These are phyloP conservation scores for Galeruca laticollis DNA, from an alignment of 2,888 invertebrate species.

Conservation along the genomic window DNA sequence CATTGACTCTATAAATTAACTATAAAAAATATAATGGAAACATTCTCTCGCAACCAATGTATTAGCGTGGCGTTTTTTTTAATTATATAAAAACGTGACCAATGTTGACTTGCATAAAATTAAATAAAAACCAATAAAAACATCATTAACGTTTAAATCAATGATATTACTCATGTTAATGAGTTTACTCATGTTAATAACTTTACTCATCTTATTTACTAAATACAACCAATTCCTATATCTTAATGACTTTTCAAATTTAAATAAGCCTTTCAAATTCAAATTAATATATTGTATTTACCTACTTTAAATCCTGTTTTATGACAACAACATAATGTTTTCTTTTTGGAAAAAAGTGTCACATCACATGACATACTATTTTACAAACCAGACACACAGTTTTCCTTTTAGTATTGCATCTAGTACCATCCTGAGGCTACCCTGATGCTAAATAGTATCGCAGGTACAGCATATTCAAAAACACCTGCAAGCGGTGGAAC, in stretches of 20 bases:
- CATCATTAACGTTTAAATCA: background rate
- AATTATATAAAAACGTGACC: background rate
- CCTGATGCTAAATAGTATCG: slow-evolving; percentile 17
- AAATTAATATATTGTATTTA: background rate
- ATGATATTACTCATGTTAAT: background rate
- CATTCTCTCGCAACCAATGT: background rate
- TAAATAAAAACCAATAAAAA: background rate
- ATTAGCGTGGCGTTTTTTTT: too few species aligned
- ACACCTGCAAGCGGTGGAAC: slow-evolving; percentile 41
- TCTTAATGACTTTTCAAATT: background rate
- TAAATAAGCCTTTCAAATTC: background rate
- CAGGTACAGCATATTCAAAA: slow-evolving; percentile 32
- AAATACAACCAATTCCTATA: too few species aligned
- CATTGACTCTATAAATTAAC: background rate
- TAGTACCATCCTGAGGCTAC: slow-evolving; percentile 21
- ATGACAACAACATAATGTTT: slow-evolving; percentile 7
- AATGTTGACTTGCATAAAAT: background rate
- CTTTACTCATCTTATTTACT: too few species aligned
- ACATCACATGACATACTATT: slow-evolving; percentile 33
- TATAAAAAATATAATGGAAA: background rate
- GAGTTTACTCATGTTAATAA: background rate
- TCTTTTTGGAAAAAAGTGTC: slow-evolving; percentile 24
- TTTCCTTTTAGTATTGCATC: slow-evolving; percentile 16
- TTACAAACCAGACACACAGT: slow-evolving; percentile 5
- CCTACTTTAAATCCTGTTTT: background rate